Base-by-base conservation (phyloP, 2,797 vertebrate genomes). In the Columba guinea region DNA sequence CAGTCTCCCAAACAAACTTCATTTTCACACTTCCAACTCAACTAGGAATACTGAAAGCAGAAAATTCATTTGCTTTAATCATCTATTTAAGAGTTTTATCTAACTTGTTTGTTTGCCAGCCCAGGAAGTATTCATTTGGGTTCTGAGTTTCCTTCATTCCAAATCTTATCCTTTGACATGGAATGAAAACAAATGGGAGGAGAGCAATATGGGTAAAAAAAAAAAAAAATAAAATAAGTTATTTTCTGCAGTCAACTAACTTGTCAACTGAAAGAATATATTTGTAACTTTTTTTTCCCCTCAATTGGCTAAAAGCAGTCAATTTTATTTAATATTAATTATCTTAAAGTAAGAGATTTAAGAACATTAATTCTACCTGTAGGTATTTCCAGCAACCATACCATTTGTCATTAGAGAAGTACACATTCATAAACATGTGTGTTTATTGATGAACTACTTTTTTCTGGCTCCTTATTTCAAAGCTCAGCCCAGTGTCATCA, bases 131-230 rank as follows among this genome's bases (percentile, higher is more conserved):
- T 4, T 39, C 83, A 71, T 78, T 41, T 58, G 34, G 5, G 2
- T 60, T 90, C 27, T 1, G 3, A 51, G 18, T 8, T 19, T 55
- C 22, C 32, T 70, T 30, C 14, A n/a, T 32, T 26, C 27, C 26
- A 77, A 60, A 58, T 18, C 5, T 73, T 67, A 70, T 24, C 3
- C 9, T 76, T 76, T 73, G 22, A 59, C 24, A 22, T 0, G 3
- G 17, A 80, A 76, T 3, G 3, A 64, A 83, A 83, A 55, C 1
- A 49, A 89, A 53, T 6, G 5, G 3, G 15, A 89, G 5, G 5
- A 24, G 2, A 79, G 5, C 10, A 48, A 63, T 4, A 13, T 1
- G 53, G 5, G 26, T 28, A 1, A 13, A 1, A 19, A 5, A 13
- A 8, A 13, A 8, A 14, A 7, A 5, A 1, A 26, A 27, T 5